Conservation (phyloP, 2,113 vertebrate genomes). For the Irena cyanogastra region DNA sequence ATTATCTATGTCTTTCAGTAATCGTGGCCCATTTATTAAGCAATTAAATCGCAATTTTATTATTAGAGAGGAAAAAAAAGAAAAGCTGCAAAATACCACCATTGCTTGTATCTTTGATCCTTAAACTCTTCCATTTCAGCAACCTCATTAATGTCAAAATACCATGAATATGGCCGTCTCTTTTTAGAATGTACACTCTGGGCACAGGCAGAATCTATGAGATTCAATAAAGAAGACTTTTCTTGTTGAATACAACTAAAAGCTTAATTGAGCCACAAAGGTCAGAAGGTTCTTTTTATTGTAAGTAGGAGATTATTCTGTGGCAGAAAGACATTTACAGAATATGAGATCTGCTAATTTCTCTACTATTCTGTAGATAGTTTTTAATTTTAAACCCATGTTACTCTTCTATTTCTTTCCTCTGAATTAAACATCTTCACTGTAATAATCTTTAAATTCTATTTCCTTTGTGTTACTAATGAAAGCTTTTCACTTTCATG, state of each 20-base stretch:
- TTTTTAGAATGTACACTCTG: conserved; percentile 20
- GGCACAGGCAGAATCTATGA: not conserved
- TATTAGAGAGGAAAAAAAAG: conserved; percentile 54
- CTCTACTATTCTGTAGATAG: not conserved
- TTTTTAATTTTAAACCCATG: conserved; percentile 1
- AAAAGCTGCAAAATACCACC: conserved; percentile 62
- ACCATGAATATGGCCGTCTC: not conserved
- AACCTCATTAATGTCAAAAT: conserved; percentile 64
- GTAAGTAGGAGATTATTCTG: not conserved
- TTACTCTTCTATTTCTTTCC: not conserved
- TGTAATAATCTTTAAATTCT: conserved; percentile 13
- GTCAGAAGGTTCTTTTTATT: conserved; percentile 43
- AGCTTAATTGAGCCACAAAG: conserved; percentile 50
- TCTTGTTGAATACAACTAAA: conserved; percentile 37
- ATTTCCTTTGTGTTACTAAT: conserved; percentile 8
- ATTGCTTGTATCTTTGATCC: conserved; percentile 47
- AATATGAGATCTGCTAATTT: not conserved
- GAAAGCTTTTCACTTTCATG: conserved; percentile 2
- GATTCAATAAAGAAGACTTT: conserved; percentile 20
- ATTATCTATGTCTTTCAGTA: conserved; percentile 52
- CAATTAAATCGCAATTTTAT: conserved; percentile 69
- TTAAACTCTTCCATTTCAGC: conserved; percentile 59
- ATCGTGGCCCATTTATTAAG: conserved; percentile 71
- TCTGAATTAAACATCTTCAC: not conserved
- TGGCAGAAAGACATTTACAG: not conserved